Evolutionary conservation across 2,113 vertebrate species (phyloP), one percentile per base, ranked within the genome.

Genomic region (Oceanites oceanicus): DNA sequence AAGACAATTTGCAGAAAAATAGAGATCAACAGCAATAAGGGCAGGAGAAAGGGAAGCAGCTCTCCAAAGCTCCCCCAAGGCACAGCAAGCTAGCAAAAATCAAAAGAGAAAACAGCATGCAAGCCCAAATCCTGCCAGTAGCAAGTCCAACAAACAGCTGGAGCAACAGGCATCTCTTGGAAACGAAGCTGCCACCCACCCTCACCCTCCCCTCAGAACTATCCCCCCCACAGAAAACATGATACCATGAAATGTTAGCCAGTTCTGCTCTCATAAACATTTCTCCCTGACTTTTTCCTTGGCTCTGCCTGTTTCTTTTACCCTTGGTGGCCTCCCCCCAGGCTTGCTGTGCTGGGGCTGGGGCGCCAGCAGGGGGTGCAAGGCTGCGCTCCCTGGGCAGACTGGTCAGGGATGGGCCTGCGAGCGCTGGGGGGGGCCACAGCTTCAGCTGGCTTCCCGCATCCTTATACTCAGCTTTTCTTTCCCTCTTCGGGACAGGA

Each of bases 101-200:
- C 81, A 90, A 72, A 96, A 65, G 38, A 79, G 38, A 92, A 90
- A 92, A 76, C 67, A 95, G 92, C 45, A 40, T 34, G 88, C 68
- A 92, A 81, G 79, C 75, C 76, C 29, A 73, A 74, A 86, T 86
- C 40, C 72, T 95, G 84, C 80, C 68, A 58, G 61, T 75, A 73
- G 86, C 62, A 89, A 81, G 52, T 52, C 74, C 87, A 91, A 68
- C 50, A 94, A 91, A 76, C 75, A 86, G 50, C 67, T 80, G 52
- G 47, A 95, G 63, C 58, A 78, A 91, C 90, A 86, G 74, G 40
- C 67, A 81, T 36, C 25, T 58, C 59, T 85, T 70, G 62, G 67
- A 86, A 92, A 86, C 0, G 2, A 82, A 86, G n/a, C 62, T 87
- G 75, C 40, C 0, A 0, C 58, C 94, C 82, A 66, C 17, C 27